Conservation (phyloP, 2,888 invertebrate genomes). For the Dasypolia templi region DNA sequence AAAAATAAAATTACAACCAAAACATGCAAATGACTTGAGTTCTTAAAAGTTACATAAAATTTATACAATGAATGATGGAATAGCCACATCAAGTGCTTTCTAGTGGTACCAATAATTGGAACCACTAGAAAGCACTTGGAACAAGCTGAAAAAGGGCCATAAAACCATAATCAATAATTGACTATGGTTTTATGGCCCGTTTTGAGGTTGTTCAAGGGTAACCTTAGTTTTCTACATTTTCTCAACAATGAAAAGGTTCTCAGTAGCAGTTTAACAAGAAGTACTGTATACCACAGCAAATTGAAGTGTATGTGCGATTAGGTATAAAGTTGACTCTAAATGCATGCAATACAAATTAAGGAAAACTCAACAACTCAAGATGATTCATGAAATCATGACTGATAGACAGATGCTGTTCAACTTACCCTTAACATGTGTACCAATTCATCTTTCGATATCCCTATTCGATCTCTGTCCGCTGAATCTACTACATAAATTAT, state of each 20-base stretch:
- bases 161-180: too few species aligned
- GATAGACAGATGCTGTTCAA: slow-evolving; percentile 44
- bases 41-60: slow-evolving; percentile 1
- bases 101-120: too few species aligned
- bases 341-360: neutral
- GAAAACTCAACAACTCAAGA: slow-evolving; percentile 6
- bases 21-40: too few species aligned
- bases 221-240: neutral
- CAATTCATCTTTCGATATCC: slow-evolving; percentile 99
- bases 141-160: too few species aligned
- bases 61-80: slow-evolving; percentile 7
- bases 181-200: slow-evolving; percentile 16
- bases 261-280: neutral
- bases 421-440: slow-evolving; percentile 98
- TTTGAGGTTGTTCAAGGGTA: slow-evolving; percentile 12
- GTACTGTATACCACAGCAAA: neutral
- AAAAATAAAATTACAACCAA: too few species aligned
- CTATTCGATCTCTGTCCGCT: slow-evolving; percentile 99
- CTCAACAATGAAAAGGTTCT: neutral
- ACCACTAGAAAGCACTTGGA: too few species aligned
- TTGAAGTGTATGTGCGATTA: too few species aligned
- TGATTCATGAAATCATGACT: neutral
- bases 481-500: slow-evolving; percentile 99
- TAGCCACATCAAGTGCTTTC: slow-evolving; percentile 13
- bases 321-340: neutral